Conservation (phyloP, 37 sponge, comb jelly and placozoan genomes). For the Oopsacas minuta region DNA sequence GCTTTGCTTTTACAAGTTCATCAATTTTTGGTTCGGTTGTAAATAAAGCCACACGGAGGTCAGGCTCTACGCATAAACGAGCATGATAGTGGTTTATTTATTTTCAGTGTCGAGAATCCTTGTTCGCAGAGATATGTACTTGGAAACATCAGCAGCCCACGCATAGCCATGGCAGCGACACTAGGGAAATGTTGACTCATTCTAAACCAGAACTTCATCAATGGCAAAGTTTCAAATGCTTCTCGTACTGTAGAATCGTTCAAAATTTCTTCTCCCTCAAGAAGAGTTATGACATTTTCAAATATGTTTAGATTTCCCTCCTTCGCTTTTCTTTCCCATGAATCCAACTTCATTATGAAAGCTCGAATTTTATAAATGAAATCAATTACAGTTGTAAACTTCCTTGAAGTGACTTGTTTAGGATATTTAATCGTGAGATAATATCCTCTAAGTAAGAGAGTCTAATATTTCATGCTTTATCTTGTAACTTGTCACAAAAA, state of each 20-base stretch:
- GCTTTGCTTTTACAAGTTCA: slow-evolving; percentile 20
- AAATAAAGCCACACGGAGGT: slow-evolving; percentile 14
- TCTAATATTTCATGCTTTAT: slow-evolving; percentile 15
- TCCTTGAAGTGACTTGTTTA: slow-evolving; percentile 18
- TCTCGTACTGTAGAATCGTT: slow-evolving; percentile 19
- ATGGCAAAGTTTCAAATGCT: slow-evolving; percentile 17
- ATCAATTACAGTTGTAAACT: slow-evolving; percentile 19
- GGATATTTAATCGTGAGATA: slow-evolving; percentile 4
- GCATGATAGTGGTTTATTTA: neutral
- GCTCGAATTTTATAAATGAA: slow-evolving; percentile 15
- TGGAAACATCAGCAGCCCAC: slow-evolving; percentile 17
- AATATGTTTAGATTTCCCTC: slow-evolving; percentile 13
- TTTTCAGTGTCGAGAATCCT: slow-evolving; percentile 12
- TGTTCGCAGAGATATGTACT: slow-evolving; percentile 20
- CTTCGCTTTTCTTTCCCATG: slow-evolving; percentile 17
- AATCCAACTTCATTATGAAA: slow-evolving; percentile 13
- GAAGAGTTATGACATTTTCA: slow-evolving; percentile 18
- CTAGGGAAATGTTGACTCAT: slow-evolving; percentile 20
- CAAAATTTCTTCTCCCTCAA: slow-evolving; percentile 18
- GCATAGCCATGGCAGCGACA: slow-evolving; percentile 2
- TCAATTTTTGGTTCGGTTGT: slow-evolving; percentile 16
- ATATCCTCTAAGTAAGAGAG: slow-evolving; percentile 12
- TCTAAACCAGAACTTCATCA: slow-evolving; percentile 17
- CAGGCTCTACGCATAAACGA: slow-evolving; percentile 20
- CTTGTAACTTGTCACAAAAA: neutral